A percentile compares a stretch with the other conserved stretches of the same genome.
Conservation (phyloP, 2,797 vertebrate genomes). For the Lagocephalus sceleratus region DNA sequence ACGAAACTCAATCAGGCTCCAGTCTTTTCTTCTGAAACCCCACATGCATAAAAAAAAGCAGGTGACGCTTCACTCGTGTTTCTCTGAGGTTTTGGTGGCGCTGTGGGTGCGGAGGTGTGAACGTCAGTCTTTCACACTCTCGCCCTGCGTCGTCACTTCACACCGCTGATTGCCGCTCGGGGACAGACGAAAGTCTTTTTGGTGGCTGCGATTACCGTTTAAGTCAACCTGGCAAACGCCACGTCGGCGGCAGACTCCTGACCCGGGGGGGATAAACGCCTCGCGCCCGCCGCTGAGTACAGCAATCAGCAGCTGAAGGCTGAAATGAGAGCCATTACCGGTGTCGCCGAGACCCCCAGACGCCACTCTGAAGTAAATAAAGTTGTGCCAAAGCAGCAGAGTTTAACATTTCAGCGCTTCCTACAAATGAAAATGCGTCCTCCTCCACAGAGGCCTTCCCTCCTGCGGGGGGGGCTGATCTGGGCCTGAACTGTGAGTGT, state of each 20-base stretch:
- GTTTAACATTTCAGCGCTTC: neutral
- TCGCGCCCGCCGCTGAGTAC: conserved; percentile 39
- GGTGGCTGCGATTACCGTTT: conserved; percentile 2
- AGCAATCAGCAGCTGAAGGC: conserved; percentile 58
- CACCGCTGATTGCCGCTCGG: neutral
- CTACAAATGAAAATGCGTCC: neutral
- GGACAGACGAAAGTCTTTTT: neutral
- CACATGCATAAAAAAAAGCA: no score
- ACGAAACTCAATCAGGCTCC: no score
- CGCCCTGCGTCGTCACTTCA: neutral
- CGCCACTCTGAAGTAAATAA: conserved; percentile 8
- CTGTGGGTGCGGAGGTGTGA: neutral
- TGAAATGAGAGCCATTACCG: conserved; percentile 60
- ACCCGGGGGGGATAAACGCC: conserved; percentile 50
- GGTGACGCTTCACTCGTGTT: no score
- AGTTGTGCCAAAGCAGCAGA: no score
- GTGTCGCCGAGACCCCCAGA: conserved; percentile 63
- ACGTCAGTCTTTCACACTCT: neutral
- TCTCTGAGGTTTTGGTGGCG: no score
- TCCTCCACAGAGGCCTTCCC: no score
- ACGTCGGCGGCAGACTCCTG: conserved; percentile 36
- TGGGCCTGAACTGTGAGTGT: neutral
- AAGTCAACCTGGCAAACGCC: conserved; percentile 32
- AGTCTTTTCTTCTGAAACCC: no score
- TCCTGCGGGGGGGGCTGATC: neutral